These are phyloP conservation scores for Rhagophthalmus giganteus DNA, from an alignment of 2,888 invertebrate genomes.

Conservation along the genomic window DNA sequence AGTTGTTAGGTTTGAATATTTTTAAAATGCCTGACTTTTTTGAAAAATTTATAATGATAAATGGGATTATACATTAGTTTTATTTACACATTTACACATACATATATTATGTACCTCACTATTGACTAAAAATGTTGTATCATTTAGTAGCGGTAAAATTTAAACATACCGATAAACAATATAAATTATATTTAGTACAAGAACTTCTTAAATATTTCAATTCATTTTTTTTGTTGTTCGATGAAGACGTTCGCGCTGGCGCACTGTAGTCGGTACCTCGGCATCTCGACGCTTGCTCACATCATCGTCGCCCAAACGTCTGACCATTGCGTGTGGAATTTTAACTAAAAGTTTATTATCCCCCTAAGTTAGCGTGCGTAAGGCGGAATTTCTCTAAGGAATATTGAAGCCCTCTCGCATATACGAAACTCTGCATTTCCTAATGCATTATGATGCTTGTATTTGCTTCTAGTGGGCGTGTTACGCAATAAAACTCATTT, in stretches of 20 bases:
- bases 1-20: no score
- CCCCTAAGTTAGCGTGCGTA: slow-evolving; percentile 12
- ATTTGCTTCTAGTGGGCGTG: slow-evolving; percentile 39
- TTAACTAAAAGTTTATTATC: slow-evolving; percentile 12
- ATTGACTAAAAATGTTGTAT: no score
- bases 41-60: no score
- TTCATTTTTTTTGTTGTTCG: slow-evolving; percentile 13
- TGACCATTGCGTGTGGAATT: slow-evolving; percentile 38
- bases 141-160: no score
- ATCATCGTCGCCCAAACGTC: slow-evolving; percentile 41
- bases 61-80: no score
- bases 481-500: slow-evolving; percentile 9
- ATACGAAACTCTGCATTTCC: slow-evolving; percentile 18
- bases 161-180: no score
- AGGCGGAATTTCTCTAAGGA: slow-evolving; percentile 16
- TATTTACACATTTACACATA: no score
- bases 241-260: slow-evolving; percentile 29
- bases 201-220: neutral
- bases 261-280: slow-evolving; percentile 26
- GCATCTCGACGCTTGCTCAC: slow-evolving; percentile 43
- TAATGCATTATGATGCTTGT: slow-evolving; percentile 28
- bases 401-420: slow-evolving; percentile 10
- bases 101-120: no score
- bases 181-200: no score
- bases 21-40: no score